Evolutionary conservation across 2,888 invertebrate species (phyloP).

Genomic region (Volucella zonaria): DNA sequence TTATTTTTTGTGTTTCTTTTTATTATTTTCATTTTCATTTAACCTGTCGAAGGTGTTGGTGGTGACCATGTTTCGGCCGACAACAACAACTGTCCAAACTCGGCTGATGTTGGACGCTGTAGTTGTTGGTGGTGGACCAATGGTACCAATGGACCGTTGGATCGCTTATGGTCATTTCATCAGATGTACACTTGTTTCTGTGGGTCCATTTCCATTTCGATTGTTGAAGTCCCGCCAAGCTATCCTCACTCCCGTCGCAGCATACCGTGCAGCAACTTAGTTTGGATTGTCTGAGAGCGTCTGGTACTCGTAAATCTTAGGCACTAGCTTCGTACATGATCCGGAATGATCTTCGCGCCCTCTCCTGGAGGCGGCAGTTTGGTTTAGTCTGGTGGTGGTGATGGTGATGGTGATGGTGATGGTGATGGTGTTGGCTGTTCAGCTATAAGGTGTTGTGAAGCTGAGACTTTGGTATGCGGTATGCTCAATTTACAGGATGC

Average conservation of each 20-base stretch:
- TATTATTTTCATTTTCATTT: constrained; percentile 72
- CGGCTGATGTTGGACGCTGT: constrained; percentile 16
- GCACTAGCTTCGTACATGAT: constrained; percentile 70
- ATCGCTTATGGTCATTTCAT: constrained; percentile 74
- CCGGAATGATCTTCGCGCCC: constrained; percentile 73
- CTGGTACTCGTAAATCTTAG: constrained; percentile 73
- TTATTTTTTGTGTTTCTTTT: neutral
- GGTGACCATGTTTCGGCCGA: constrained; percentile 81
- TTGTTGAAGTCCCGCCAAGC: constrained; percentile 44
- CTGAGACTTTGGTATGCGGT: constrained; percentile 36
- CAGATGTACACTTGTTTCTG: constrained; percentile 74
- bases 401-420: constrained; percentile 20
- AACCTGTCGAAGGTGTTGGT: constrained; percentile 83
- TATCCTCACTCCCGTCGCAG: neutral
- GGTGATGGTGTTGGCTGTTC: constrained; percentile 22
- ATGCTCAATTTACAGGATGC: constrained; percentile 71
- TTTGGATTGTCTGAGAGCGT: constrained; percentile 63
- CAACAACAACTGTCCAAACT: constrained; percentile 41
- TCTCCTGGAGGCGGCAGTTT: constrained; percentile 65
- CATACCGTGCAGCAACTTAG: constrained; percentile 42
- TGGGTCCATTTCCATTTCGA: constrained; percentile 73
- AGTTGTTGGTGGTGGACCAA: constrained; percentile 11
- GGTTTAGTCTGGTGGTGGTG: constrained; percentile 30
- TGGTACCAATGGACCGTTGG: constrained; percentile 27
- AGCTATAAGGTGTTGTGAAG: too few relatives aligned